Conservation (phyloP, 23 tunicate genomes). For the Styela clava region DNA sequence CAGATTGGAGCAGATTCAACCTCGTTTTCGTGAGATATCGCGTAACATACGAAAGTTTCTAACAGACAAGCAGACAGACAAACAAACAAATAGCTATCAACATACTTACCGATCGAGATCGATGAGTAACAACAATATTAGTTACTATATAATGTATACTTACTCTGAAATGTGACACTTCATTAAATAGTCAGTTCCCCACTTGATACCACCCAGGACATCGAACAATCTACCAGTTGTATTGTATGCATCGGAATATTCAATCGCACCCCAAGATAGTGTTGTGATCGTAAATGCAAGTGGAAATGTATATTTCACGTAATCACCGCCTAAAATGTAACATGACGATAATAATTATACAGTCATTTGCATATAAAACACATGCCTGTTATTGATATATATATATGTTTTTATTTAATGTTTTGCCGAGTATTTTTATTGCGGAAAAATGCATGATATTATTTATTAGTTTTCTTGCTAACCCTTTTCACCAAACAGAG, state of each 20-base stretch:
- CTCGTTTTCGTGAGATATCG: no score
- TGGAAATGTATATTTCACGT: constrained; percentile 75
- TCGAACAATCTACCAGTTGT: constrained; percentile 19
- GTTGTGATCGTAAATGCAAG: constrained; percentile 79
- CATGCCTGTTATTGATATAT: neutral
- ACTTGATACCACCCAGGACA: constrained; percentile 45
- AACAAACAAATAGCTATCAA: no score
- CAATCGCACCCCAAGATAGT: constrained; percentile 81
- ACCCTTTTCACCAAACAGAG: no score
- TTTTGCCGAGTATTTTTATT: neutral
- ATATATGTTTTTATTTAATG: neutral
- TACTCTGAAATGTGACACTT: constrained; percentile 34
- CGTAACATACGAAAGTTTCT: no score
- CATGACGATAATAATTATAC: neutral
- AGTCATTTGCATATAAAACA: neutral
- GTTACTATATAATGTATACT: no score
- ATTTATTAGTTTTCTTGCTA: no score
- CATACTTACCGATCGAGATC: no score
- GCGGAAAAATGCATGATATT: neutral
- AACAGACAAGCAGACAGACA: no score
- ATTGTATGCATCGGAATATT: constrained; percentile 58
- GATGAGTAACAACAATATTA: no score
- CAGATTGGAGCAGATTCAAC: no score
- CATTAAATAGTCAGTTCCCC: constrained; percentile 74
- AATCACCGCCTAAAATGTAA: constrained; percentile 47